Evolutionary conservation across 1,140 invertebrate species (phyloP), one percentile per base, ranked within the genome.

Genomic region (Sesamia nonagrioides): DNA sequence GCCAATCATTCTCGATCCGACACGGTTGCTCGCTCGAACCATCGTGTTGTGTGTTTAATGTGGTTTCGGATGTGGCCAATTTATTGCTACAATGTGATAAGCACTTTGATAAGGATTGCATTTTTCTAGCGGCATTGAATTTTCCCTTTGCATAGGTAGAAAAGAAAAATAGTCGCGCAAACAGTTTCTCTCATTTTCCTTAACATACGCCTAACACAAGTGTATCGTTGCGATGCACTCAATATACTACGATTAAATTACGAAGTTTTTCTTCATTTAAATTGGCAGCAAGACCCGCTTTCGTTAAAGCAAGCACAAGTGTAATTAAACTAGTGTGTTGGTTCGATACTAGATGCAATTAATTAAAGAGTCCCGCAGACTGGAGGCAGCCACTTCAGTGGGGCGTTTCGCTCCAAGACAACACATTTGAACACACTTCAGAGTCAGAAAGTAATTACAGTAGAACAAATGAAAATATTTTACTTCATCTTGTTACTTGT

Each of bases 31-130:
- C 54, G 71, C 71, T 56, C 17, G 18, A 42, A 56, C 71, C 52
- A 58, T 60, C 54, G 40, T 74, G 71, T 74, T 60, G 66, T 69
- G 42, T 27, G 27, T 74, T 74, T 74, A 58, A 45, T 58, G 71
- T 60, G 71, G 71, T 74, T 74, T 74, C 35, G 71, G 71, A 74
- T 74, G 71, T 74, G 71, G 71, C 35, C 54, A 74, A 37, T 74
- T 74, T 74, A 74, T 74, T 60, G 37, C 54, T 45, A 58, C 71
- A 50, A 69, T 69, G 71, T 60, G 71, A 74, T 74, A 74, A 74
- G 52, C 52, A 60, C 6, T 74, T 18, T 52, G 27, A 60, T 60
- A 27, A 27, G 27, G 1, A 60, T 74, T 74, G 54, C 48, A 42
- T 27, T 45, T 45, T 58, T 21, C n/a, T 11, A 40, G 18, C 18